Evolutionary conservation across 2,797 vertebrate species (phyloP).

Genomic region (Setipinna tenuifilis): DNA sequence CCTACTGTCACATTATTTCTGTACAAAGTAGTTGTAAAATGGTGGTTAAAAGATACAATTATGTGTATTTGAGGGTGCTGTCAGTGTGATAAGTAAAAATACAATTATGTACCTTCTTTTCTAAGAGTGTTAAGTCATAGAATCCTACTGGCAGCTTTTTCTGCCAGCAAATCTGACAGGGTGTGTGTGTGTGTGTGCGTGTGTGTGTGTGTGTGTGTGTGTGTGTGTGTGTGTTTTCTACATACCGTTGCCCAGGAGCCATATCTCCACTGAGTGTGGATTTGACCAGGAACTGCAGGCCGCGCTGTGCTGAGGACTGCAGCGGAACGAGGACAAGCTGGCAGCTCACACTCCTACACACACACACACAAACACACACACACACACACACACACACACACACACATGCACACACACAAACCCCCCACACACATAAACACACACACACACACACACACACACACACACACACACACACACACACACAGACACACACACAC

Average conservation of each 20-base stretch:
- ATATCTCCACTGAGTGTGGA: slow-evolving; percentile 88
- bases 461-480: slow-evolving; percentile 23
- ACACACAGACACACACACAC: background rate
- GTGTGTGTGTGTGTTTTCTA: background rate
- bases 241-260: slow-evolving; percentile 94
- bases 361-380: slow-evolving; percentile 31
- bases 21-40: no score
- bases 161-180: no score
- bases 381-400: slow-evolving; percentile 24
- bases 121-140: no score
- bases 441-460: slow-evolving; percentile 30
- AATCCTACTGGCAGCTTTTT: no score
- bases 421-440: slow-evolving; percentile 83
- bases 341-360: slow-evolving; percentile 85
- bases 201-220: background rate
- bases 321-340: slow-evolving; percentile 76
- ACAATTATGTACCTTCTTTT: no score
- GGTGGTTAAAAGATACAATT: no score
- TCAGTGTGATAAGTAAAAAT: no score
- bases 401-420: slow-evolving; percentile 5
- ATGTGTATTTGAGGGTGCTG: no score
- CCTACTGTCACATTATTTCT: no score
- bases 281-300: slow-evolving; percentile 72
- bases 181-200: background rate
- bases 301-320: slow-evolving; percentile 75